Evolutionary conservation across 2,888 invertebrate genomes (phyloP), one percentile per base, ranked within the genome.

Genomic region (Drosophila tanythrix): DNA sequence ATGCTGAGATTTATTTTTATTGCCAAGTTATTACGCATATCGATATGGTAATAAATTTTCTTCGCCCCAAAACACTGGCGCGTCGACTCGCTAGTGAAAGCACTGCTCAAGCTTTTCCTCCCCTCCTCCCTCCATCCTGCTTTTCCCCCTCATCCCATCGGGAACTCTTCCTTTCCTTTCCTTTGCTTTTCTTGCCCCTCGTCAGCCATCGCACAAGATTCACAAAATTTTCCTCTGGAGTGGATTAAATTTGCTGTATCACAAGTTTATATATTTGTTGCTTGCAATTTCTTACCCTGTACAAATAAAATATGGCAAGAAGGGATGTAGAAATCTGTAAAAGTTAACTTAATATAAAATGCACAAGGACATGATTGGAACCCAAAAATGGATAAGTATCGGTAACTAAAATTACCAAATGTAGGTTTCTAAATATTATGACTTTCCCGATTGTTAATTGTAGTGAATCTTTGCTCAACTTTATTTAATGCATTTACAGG

Each of bases 11-110:
- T 89, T 89, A 89, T 89, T 89, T 89, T 89, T 88, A 88, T 88
- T 82, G 89, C 87, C 89, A 81, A 87, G 87, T 88, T 89, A 89
- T 89, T 89, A 87, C 82, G 89, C 89, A 88, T 87, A 89, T 89
- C 89, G 83, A 89, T 89, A 88, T 87, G 87, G 80, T 82, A 85
- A 88, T 88, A 89, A 89, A 88, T 89, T 83, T 78, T 79, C 76
- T 73, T 74, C 56, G 56, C 67, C 64, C 64, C 67, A 79, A 67
- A 74, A 53, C 79, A 81, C 84, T 81, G 61, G 60, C 82, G 51
- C 64, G 38, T 70, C 87, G 48, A 69, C 48, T 75, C 84, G 76
- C 77, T 61, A 88, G 83, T 79, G 84, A 85, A 88, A 82, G 73
- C 74, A 68, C 52, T 40, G 21, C 63, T 72, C 68, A 65, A 61